Percentiles rank a stretch among this genome's conserved stretches.
These are phyloP conservation scores for Invenusta paracnida DNA, from an alignment of 2,888 invertebrate genomes.

Conservation along the genomic window DNA sequence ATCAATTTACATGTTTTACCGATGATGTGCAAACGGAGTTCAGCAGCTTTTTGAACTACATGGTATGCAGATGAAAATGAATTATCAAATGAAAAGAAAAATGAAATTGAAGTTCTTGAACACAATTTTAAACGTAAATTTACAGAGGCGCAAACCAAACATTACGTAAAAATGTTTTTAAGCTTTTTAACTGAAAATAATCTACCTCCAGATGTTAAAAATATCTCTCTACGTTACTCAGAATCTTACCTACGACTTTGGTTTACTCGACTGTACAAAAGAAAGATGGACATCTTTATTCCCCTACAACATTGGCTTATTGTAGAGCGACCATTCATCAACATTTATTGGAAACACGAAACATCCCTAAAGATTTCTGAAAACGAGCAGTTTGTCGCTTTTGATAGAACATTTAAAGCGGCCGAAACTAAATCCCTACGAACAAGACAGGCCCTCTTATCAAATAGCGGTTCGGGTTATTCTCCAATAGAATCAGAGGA, in stretches of 20 bases:
- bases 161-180: not conserved
- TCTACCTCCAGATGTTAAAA: not conserved
- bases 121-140: not conserved
- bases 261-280: not conserved
- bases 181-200: not conserved
- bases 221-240: not conserved
- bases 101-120: not conserved
- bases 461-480: conserved; percentile 19
- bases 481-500: conserved; percentile 1
- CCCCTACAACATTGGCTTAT: not conserved
- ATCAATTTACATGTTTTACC: not conserved
- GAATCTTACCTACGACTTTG: not conserved
- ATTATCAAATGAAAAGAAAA: not conserved
- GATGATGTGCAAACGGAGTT: not conserved
- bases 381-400: not conserved
- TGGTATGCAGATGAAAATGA: not conserved
- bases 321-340: too few relatives aligned
- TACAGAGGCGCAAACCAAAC: not conserved
- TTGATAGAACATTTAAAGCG: not conserved
- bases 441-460: not conserved
- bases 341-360: too few relatives aligned
- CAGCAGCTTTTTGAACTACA: too few relatives aligned
- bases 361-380: too few relatives aligned
- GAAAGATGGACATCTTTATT: not conserved
- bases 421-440: not conserved